Percentiles rank a stretch among this genome's conserved stretches.
phyloP scores from a whole-genome alignment of 2,888 invertebrate species.

The Auanema sp. region DNA sequence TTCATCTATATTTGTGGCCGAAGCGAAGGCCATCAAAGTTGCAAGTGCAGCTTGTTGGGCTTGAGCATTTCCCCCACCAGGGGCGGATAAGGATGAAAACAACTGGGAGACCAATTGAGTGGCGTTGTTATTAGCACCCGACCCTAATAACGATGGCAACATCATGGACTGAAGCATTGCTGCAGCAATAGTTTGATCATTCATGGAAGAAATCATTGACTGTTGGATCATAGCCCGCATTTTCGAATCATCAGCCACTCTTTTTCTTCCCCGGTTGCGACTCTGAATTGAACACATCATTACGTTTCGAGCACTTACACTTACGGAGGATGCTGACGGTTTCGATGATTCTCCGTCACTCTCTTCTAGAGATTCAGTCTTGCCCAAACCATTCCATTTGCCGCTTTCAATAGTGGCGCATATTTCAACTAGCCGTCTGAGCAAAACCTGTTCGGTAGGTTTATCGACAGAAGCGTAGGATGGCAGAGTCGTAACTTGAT shows the following conservation, averaged over 20 bases:
- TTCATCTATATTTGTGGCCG: slow-evolving; percentile 6
- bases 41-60: slow-evolving; percentile 15
- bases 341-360: slow-evolving; percentile 25
- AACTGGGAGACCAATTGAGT: not conserved
- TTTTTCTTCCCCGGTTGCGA: slow-evolving; percentile 22
- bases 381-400: slow-evolving; percentile 52
- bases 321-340: slow-evolving; percentile 16
- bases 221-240: slow-evolving; percentile 58
- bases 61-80: slow-evolving; percentile 15
- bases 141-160: slow-evolving; percentile 26
- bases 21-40: slow-evolving; percentile 1
- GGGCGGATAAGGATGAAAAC: not conserved
- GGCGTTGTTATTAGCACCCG: slow-evolving; percentile 9
- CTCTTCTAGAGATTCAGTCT: slow-evolving; percentile 51
- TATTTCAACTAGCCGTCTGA: slow-evolving; percentile 55
- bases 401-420: slow-evolving; percentile 50
- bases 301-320: not conserved
- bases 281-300: not conserved
- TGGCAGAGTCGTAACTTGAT: slow-evolving; percentile 37
- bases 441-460: slow-evolving; percentile 50
- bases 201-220: slow-evolving; percentile 33
- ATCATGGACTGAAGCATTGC: slow-evolving; percentile 25
- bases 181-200: slow-evolving; percentile 19
- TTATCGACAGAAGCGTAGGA: slow-evolving; percentile 40
- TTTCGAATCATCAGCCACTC: slow-evolving; percentile 37